Conservation (phyloP, 35 echinoderm and acorn worm genomes). For the Apostichopus californicus region DNA sequence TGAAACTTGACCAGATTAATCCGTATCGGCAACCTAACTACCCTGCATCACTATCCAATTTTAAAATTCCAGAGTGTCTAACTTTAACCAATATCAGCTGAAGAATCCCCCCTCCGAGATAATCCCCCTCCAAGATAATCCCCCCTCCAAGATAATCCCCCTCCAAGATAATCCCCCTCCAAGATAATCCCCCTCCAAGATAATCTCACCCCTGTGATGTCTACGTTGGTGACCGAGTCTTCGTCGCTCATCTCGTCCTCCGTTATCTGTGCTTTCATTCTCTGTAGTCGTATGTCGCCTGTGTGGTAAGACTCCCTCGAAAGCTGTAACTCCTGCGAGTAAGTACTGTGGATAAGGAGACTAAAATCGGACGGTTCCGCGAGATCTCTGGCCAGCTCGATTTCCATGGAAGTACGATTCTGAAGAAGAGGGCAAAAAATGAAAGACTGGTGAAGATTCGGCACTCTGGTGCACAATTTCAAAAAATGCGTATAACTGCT, state of each 20-base stretch:
- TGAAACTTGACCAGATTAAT: no score
- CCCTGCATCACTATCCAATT: no score
- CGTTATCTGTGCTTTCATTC: slow-evolving; percentile 64
- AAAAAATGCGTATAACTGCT: no score
- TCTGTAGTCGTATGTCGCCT: slow-evolving; percentile 20
- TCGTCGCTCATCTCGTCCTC: slow-evolving; percentile 62
- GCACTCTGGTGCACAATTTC: no score
- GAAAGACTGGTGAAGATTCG: no score
- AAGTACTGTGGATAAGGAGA: slow-evolving; percentile 42
- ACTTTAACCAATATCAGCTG: no score
- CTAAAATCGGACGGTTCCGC: slow-evolving; percentile 12
- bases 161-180: no score
- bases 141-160: no score
- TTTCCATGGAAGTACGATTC: slow-evolving; percentile 19
- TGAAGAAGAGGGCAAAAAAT: not conserved
- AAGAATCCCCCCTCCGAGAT: no score
- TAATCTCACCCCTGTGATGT: slow-evolving; percentile 12
- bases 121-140: no score
- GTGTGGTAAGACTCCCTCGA: slow-evolving; percentile 40
- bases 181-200: not conserved
- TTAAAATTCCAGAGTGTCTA: no score
- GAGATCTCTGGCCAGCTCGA: slow-evolving; percentile 23
- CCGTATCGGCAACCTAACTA: no score
- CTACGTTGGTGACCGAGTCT: slow-evolving; percentile 58
- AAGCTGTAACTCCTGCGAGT: slow-evolving; percentile 85